These are phyloP conservation scores for Mesaphorura yosii DNA, from an alignment of 1,140 invertebrate genomes.

Conservation along the genomic window DNA sequence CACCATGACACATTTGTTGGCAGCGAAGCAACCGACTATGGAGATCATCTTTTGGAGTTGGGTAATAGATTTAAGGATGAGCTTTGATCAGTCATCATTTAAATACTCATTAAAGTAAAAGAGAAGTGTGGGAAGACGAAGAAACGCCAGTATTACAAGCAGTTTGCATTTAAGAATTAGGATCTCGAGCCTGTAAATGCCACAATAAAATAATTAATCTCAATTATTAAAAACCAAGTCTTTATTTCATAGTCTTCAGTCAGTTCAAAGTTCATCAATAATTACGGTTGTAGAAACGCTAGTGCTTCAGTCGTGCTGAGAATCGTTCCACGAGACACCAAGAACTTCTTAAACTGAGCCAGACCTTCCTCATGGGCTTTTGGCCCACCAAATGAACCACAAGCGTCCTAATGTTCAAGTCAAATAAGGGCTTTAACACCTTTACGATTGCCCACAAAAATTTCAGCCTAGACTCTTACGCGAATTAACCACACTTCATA, in stretches of 20 bases:
- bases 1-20: constrained; percentile 89
- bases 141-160: constrained; percentile 23
- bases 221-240: not conserved
- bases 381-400: not conserved
- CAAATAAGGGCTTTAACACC: not conserved
- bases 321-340: not conserved
- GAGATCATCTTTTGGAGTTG: constrained; percentile 70
- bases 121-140: not conserved
- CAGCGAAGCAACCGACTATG: constrained; percentile 91
- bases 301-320: not conserved
- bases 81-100: constrained; percentile 53
- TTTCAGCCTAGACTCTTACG: not conserved
- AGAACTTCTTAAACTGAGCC: not conserved
- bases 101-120: too few relatives aligned
- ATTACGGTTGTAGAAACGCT: too few relatives aligned
- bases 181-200: not conserved
- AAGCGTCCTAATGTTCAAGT: constrained; percentile 2
- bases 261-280: not conserved
- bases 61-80: constrained; percentile 71
- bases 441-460: not conserved
- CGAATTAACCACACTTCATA: constrained; percentile 1
- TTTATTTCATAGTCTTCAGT: not conserved
- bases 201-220: too few relatives aligned
- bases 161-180: not conserved
- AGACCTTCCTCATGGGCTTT: not conserved